Percentiles rank a stretch among this genome's conserved stretches.
These are phyloP conservation scores for Noctuana brunneofusca DNA, from an alignment of 2,888 invertebrate genomes.

Conservation along the genomic window DNA sequence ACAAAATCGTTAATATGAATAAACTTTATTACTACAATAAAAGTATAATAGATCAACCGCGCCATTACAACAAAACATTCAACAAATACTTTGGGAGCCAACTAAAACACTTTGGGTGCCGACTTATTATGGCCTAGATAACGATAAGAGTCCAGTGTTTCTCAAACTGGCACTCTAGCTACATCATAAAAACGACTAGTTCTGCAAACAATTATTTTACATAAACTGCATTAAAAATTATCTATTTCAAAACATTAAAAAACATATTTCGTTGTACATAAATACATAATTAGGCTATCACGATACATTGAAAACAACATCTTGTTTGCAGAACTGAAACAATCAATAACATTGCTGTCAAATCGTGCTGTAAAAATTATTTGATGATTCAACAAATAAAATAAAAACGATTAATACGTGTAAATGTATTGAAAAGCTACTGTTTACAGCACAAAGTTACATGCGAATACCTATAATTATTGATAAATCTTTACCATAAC, in stretches of 20 bases:
- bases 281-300: constrained; percentile 24
- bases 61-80: constrained; percentile 77
- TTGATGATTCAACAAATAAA: constrained; percentile 18
- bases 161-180: constrained; percentile 58
- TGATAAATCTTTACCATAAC: constrained; percentile 54
- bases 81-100: constrained; percentile 81
- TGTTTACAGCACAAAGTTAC: constrained; percentile 51
- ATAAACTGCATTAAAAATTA: not conserved
- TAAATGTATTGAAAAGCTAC: constrained; percentile 19
- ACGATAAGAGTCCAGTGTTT: constrained; percentile 73
- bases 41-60: constrained; percentile 74
- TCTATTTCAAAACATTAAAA: constrained; percentile 31
- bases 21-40: constrained; percentile 81
- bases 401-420: constrained; percentile 23
- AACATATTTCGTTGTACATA: constrained; percentile 35
- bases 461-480: constrained; percentile 41
- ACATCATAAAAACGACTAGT: constrained; percentile 31
- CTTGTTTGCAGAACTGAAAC: constrained; percentile 34
- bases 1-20: constrained; percentile 67
- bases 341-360: constrained; percentile 19
- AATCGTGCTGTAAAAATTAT: constrained; percentile 24
- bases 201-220: constrained; percentile 34
- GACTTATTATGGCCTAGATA: constrained; percentile 74
- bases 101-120: constrained; percentile 76
- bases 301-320: constrained; percentile 15